Evolutionary conservation across 2,797 vertebrate species (phyloP).

Genomic region (Onychomys arenicola): DNA sequence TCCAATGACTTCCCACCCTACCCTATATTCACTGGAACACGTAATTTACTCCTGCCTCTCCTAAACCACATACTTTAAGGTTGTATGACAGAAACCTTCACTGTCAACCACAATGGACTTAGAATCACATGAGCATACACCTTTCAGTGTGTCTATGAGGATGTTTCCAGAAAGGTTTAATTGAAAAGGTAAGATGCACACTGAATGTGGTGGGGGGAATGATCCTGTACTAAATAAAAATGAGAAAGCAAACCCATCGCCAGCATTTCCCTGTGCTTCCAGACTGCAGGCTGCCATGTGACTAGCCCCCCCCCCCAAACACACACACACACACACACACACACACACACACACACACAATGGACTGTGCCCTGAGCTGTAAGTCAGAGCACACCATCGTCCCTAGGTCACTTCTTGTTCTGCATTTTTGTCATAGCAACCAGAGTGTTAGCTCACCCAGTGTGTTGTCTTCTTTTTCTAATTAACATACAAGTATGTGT

Average conservation of each 20-base stretch:
- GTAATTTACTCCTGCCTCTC: not conserved
- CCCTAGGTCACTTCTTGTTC: not conserved
- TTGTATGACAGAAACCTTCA: not conserved
- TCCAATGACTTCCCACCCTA: not conserved
- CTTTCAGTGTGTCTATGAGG: not conserved
- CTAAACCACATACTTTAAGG: not conserved
- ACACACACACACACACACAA: not conserved
- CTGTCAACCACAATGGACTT: not conserved
- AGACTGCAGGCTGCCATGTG: not conserved
- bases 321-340: no score
- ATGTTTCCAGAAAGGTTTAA: not conserved
- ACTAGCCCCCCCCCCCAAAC: not conserved
- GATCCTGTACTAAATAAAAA: not conserved
- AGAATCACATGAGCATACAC: not conserved
- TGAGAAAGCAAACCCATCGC: not conserved
- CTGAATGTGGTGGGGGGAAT: not conserved
- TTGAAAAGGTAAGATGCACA: not conserved
- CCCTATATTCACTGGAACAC: not conserved
- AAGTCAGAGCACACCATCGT: not conserved
- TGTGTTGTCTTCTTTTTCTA: not conserved
- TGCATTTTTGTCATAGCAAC: not conserved
- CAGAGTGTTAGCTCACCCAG: not conserved
- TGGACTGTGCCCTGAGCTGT: not conserved
- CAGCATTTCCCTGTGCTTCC: not conserved
- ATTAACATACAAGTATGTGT: no score